Base-by-base conservation (phyloP, 2,113 vertebrate genomes). In the Chloroceryle aenea region DNA sequence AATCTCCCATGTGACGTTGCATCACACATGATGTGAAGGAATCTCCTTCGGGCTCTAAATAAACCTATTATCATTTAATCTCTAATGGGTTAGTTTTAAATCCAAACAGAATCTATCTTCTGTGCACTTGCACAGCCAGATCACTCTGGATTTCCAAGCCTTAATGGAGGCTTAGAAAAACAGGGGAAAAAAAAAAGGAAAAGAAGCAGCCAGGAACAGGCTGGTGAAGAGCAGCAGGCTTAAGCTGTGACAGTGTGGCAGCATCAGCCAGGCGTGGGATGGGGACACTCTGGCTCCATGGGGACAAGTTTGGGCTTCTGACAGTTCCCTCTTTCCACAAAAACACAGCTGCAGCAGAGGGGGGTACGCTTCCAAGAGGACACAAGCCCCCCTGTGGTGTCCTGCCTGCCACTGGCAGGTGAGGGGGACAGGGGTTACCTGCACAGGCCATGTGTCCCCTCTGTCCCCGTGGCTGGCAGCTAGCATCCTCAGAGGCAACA, bases 11-110 rank as follows among this genome's bases (percentile, higher is more conserved):
- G 91, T 88, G 91, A 85, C 5, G 10, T 86, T 90, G 69, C 89
- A 93, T 91, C 89, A 63, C 43, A 88, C 22, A 7, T 90, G 95
- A 94, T 64, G 75, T 95, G 91, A 91, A 95, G 91, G 62, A 95
- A 95, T 85, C 91, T 85, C 88, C 93, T 94, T 36, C 58, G 71
- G 53, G 82, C 89, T 87, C 68, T 91, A 71, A 90, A 96, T 97
- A 97, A 97, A 94, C 83, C 85, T 90, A 87, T 95, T 95, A 95
- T 89, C 91, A 92, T 95, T 95, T 97, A 97, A 97, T 95, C 91
- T 89, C 75, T 55, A 68, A 74, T 40, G 14, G 83, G 67, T 61
- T 93, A 74, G 76, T 95, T 79, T 85, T 43, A 95, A 96, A 94
- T 80, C 63, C 42, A 47, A 71, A 89, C 55, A 80, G 50, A 86